A percentile compares a stretch with the other conserved stretches of the same genome.
Evolutionary conservation across 2,888 invertebrate genomes (phyloP).

Genomic region (Agonopterix arenella): DNA sequence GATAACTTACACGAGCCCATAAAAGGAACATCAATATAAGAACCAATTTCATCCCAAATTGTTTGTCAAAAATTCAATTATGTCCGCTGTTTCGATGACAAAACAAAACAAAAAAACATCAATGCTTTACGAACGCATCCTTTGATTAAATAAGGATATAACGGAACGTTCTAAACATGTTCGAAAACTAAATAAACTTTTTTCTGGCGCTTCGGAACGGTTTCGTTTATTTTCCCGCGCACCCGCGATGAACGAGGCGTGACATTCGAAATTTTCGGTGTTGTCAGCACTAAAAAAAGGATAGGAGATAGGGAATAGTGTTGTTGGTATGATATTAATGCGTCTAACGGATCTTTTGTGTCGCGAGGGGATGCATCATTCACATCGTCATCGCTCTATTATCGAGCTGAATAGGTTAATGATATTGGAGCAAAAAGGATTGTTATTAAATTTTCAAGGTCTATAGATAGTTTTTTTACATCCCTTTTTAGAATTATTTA

Average conservation of each 20-base stretch:
- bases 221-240: conserved; percentile 64
- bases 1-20: conserved; percentile 42
- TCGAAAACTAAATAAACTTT: conserved; percentile 54
- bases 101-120: conserved; percentile 40
- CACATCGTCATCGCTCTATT: conserved; percentile 38
- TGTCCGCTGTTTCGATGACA: conserved; percentile 53
- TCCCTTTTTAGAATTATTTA: conserved; percentile 3
- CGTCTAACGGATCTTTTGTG: conserved; percentile 67
- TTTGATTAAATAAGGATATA: conserved; percentile 53
- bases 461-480: neutral
- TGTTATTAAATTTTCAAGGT: conserved; percentile 22
- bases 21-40: conserved; percentile 56
- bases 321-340: conserved; percentile 66
- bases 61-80: conserved; percentile 73
- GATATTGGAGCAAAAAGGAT: conserved; percentile 45
- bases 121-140: conserved; percentile 41
- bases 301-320: conserved; percentile 51
- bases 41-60: conserved; percentile 69
- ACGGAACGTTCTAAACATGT: conserved; percentile 53
- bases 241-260: conserved; percentile 68
- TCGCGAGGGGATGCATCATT: conserved; percentile 45
- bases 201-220: conserved; percentile 47
- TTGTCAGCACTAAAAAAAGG: conserved; percentile 56
- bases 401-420: conserved; percentile 41
- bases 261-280: conserved; percentile 69